Evolutionary conservation across 2,113 vertebrate species (phyloP), one percentile per base, ranked within the genome.

Genomic region (Laticauda laticaudata): DNA sequence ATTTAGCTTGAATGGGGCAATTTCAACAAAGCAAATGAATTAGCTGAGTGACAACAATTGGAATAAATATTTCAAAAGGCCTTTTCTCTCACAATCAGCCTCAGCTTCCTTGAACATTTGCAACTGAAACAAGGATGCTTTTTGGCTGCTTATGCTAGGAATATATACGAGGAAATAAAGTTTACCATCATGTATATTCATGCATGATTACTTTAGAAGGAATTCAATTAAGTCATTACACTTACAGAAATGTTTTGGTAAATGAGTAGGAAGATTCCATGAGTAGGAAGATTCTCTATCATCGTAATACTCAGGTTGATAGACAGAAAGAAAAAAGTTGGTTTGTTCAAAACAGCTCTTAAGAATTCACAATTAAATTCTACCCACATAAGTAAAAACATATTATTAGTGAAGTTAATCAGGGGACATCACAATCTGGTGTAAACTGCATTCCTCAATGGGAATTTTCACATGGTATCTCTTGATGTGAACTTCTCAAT

Each of bases 11-110:
- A 69, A 7, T 55, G 9, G 10, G 61, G 12, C 54, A 92, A 26
- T 57, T 86, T 86, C 20, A 23, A 92, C 87, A 94, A 54, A 95
- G 95, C 1, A 43, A 95, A 92, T 51, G 1, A 88, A 90, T 92
- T 15, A 88, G 1, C 26, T 43, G 91, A 92, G 93, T 91, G 54
- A 93, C 6, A 94, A 39, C 0, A 85, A 45, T 12, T 93, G 15
- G 1, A 90, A 93, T 93, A 93, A 95, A 69, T 94, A 88, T 0
- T 1, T 88, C 34, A 1, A 48, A 10, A 51, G 3, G 14, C 10
- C 12, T 93, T 94, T 57, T 2, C 12, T 21, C 23, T 75, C 29
- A 29, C 64, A 69, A 34, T 34, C 69, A 34, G 12, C 15, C n/a
- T 75, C 15, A 26, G 26, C 34, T 93, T 92, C 11, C 39, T 20